Conservation (phyloP, 2,888 invertebrate species). For the Drosophila eohydei region DNA sequence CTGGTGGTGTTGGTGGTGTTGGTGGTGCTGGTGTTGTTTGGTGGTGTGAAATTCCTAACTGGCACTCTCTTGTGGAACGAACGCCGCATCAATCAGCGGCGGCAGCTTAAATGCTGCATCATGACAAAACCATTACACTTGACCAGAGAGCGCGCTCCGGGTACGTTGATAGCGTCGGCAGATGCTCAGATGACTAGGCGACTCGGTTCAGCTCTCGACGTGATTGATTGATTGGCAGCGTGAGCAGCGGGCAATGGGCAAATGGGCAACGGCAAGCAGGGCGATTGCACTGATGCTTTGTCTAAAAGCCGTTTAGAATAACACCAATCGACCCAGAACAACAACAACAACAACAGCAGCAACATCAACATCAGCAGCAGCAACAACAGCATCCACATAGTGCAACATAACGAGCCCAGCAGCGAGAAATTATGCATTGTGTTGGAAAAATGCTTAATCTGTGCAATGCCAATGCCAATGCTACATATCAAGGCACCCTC, state of each 20-base stretch:
- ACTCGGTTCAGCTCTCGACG: constrained; percentile 51
- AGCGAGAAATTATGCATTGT: constrained; percentile 76
- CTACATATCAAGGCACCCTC: constrained; percentile 57
- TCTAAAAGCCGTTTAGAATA: constrained; percentile 82
- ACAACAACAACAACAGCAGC: constrained; percentile 21
- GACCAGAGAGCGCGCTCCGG: constrained; percentile 60
- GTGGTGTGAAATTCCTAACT: constrained; percentile 78
- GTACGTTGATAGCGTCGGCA: constrained; percentile 66
- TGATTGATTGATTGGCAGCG: constrained; percentile 84
- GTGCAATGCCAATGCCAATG: constrained; percentile 59
- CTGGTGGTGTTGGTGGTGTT: constrained; percentile 21
- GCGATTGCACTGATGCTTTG: constrained; percentile 58
- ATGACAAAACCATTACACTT: constrained; percentile 83
- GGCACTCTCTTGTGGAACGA: constrained; percentile 64
- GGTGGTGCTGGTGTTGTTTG: constrained; percentile 49
- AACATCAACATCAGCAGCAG: constrained; percentile 20
- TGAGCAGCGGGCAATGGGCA: constrained; percentile 68
- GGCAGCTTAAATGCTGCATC: constrained; percentile 83
- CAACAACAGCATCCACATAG: constrained; percentile 20
- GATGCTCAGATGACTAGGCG: constrained; percentile 80
- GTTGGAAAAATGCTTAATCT: constrained; percentile 69
- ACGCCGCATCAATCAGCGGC: constrained; percentile 72
- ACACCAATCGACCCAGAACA: constrained; percentile 56
- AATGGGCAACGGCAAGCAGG: constrained; percentile 35
- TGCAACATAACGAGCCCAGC: constrained; percentile 65